Conservation (phyloP, 1,140 invertebrate species). For the Reticulitermes speratus region DNA sequence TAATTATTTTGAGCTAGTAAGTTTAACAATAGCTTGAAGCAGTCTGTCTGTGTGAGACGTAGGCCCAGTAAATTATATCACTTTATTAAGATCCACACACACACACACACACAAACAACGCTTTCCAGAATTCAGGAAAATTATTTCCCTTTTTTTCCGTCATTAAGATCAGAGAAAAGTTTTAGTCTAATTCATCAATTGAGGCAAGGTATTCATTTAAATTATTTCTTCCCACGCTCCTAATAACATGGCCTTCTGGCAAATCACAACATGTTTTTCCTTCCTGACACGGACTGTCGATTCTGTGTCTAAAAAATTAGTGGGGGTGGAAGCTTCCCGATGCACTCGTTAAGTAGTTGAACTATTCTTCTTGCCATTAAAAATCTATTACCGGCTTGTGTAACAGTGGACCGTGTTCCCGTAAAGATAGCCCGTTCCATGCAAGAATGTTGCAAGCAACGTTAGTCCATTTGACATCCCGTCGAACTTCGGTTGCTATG, state of each 20-base stretch:
- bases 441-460: not conserved
- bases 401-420: not conserved
- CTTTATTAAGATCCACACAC: no score
- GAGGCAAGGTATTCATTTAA: not conserved
- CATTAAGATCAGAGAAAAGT: not conserved
- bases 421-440: not conserved
- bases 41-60: no score
- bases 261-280: conserved; percentile 2
- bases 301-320: not conserved
- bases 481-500: no score
- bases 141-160: not conserved
- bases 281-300: not conserved
- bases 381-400: conserved; percentile 11
- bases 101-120: no score
- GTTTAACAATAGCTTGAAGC: no score
- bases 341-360: not conserved
- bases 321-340: not conserved
- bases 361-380: conserved; percentile 12
- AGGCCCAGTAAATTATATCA: no score
- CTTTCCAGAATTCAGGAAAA: no score
- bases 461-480: no score
- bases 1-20: no score
- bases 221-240: not conserved
- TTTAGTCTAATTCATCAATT: not conserved
- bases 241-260: not conserved